These are phyloP conservation scores for Phaethon lepturus DNA, from an alignment of 2,113 vertebrate species.

Conservation along the genomic window DNA sequence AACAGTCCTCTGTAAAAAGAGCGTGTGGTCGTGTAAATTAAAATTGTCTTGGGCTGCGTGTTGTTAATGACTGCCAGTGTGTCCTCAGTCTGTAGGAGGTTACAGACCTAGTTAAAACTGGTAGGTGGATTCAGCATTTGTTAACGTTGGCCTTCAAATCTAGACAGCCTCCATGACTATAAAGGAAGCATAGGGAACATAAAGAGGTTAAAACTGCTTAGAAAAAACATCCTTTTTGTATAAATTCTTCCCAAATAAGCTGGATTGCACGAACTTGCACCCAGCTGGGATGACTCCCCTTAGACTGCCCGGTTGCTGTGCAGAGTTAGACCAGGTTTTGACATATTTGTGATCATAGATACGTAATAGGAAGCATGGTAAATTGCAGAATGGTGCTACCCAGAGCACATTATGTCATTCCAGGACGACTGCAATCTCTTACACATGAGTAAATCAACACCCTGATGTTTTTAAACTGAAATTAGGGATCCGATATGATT, in stretches of 20 bases:
- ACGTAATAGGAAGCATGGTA: accelerated
- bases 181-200: not conserved
- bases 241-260: not conserved
- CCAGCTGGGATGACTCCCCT: not conserved
- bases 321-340: not conserved
- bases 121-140: not conserved
- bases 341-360: not conserved
- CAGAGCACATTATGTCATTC: not conserved
- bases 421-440: accelerated
- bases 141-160: not conserved
- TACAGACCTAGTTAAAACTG: not conserved
- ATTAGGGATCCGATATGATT: not conserved
- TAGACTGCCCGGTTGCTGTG: not conserved
- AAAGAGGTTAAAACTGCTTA: not conserved
- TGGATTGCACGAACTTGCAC: not conserved
- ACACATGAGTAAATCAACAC: not conserved
- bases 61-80: not conserved
- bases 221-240: not conserved
- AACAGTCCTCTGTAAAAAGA: not conserved
- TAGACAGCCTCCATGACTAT: not conserved
- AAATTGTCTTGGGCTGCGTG: not conserved
- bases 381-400: not conserved
- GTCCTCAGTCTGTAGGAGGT: not conserved
- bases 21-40: not conserved
- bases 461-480: not conserved